Base-by-base conservation (phyloP, 2,797 vertebrate genomes). In the Poeciliopsis presidionis region DNA sequence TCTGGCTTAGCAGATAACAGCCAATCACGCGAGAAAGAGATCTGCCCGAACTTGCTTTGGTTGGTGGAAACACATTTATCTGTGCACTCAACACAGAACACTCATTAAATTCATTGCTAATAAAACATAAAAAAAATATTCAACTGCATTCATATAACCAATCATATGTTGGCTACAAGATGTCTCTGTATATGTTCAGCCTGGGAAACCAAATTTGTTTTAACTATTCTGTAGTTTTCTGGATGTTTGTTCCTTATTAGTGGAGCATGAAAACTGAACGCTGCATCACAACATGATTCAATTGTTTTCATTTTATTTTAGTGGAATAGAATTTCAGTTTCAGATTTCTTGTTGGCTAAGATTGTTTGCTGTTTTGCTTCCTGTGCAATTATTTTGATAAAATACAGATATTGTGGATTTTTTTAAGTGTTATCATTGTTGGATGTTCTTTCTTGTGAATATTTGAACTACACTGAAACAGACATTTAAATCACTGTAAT, bases 1-100 rank as follows among this genome's bases (percentile, higher is more conserved):
- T 89, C 85, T 86, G 84, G 51, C 28, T 81, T 41, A 89, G 80
- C 71, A 70, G 79, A 76, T 57, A 16, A 76, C 74, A 83, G 74
- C 89, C 87, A 87, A 83, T 87, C 81, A 83, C 30, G 70, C 20
- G 5, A 36, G 72, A 82, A 71, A 46, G 61, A 84, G 61, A 80
- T 47, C 70, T 87, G 86, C 80, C 82, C 1, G 12, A 69, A 79
- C 87, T 84, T 2, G 86, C 83, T 71, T 77, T 72, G 14, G 51
- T 47, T 74, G 20, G 77, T 14, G 28, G 36, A 78, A 14, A 70
- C 25, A 73, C 61, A 76, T 46, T 70, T 46, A 13, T n/a, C 57
- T 0, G 47, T 46, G 30, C 36, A 51, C 65, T 12, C 22, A 45
- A 55, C 71, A 78, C 7, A 75, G 83, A 84, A 83, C 85, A 72